Conservation (phyloP, 1,140 invertebrate species). For the Neodiprion lecontei region DNA sequence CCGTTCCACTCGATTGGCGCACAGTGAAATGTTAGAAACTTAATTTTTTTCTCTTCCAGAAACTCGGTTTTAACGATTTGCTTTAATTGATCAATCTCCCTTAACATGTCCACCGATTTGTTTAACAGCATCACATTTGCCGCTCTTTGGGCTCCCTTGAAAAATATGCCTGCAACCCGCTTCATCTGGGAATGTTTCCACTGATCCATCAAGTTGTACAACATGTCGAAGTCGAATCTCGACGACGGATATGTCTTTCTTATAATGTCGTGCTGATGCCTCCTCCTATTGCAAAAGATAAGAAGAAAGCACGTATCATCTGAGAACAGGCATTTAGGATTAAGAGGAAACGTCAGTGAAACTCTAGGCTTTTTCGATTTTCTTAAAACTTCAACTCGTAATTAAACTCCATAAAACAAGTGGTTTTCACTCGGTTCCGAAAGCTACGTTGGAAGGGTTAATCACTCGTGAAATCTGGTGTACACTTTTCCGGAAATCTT, state of each 20-base stretch:
- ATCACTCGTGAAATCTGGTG: too few relatives aligned
- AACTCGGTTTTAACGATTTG: slow-evolving; percentile 63
- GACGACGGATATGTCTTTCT: slow-evolving; percentile 67
- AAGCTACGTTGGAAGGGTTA: too few relatives aligned
- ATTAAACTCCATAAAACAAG: too few relatives aligned
- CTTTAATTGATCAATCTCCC: slow-evolving; percentile 67
- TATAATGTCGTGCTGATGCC: slow-evolving; percentile 63
- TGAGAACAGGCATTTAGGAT: neutral
- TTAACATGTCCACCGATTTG: slow-evolving; percentile 70
- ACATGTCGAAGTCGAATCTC: slow-evolving; percentile 69
- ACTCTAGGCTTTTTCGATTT: too few relatives aligned
- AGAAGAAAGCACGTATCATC: slow-evolving; percentile 36
- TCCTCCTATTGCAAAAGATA: slow-evolving; percentile 54
- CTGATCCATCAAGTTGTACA: slow-evolving; percentile 68
- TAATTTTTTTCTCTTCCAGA: slow-evolving; percentile 61
- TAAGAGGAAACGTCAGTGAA: too few relatives aligned
- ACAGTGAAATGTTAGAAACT: slow-evolving; percentile 68
- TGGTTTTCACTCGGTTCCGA: too few relatives aligned
- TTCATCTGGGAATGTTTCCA: slow-evolving; percentile 69
- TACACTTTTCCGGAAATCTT: too few relatives aligned
- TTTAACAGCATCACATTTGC: slow-evolving; percentile 68
- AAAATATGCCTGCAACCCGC: slow-evolving; percentile 64
- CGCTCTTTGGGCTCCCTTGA: slow-evolving; percentile 66
- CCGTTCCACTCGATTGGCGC: slow-evolving; percentile 69
- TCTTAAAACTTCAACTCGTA: too few relatives aligned